Base-by-base conservation (phyloP, 1,140 invertebrate species). In the Nephotettix cincticeps region DNA sequence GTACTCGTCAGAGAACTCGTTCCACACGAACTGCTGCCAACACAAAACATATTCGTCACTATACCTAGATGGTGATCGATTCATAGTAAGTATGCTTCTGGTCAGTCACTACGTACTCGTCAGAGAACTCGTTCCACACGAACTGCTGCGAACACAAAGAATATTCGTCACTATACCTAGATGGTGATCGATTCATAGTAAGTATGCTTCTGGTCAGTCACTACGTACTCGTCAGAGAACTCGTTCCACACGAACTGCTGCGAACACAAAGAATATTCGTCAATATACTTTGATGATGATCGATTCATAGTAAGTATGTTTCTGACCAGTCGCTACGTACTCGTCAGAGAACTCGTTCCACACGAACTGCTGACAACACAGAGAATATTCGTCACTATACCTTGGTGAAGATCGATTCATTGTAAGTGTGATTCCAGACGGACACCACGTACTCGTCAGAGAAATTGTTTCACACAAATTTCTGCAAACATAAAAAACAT, bases 181-280 rank as follows among this genome's bases (percentile, higher is more conserved):
- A 94, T 89, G 75, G 94, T 90, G 29, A 95, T 91, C 51, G 91
- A 92, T 9, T 91, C 90, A 76, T 91, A 92, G 80, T 92, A 92
- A 0, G 91, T 91, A 76, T 91, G 88, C 73, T 91, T 89, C 69
- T 85, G 82, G 40, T 91, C 90, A 0, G 93, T 95, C 0, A 92
- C 87, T 29, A 85, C 79, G 81, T 95, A 94, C 30, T 91, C 88
- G 75, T 93, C 91, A 23, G 86, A 86, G 81, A 94, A 95, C 76
- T 92, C 89, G 79, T 92, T 93, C 85, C 89, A 90, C 2, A 95
- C 91, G 81, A 96, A 95, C 90, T 95, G 93, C 88, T 93, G 86
- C 75, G 77, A 77, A 51, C 63, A 56, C 19, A 67, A 27, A 45
- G 14, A 2, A 71, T 25, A 51, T 68, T 27, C n/a, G 71, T 30